phyloP scores from a whole-genome alignment of 2,113 vertebrate species.

The Progne subis region DNA sequence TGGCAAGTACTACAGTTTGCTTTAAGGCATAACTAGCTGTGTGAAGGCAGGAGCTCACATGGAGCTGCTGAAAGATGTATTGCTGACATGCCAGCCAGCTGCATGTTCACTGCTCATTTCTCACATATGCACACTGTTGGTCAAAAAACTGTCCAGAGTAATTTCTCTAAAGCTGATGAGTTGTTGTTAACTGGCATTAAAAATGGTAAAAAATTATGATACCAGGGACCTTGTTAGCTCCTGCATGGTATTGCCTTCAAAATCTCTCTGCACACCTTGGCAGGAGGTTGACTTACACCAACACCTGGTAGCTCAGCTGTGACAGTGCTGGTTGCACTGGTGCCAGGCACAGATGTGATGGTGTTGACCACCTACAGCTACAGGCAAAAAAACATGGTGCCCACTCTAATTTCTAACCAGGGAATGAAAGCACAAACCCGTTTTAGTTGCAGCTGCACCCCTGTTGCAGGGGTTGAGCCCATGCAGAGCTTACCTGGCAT shows the following conservation, averaged over 20 bases:
- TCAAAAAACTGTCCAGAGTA: background rate
- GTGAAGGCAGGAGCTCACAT: background rate
- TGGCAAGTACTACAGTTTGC: background rate
- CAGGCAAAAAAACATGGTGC: background rate
- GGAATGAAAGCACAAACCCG: background rate
- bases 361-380: background rate
- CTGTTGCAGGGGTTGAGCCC: background rate
- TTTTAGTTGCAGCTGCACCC: background rate
- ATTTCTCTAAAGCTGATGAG: background rate
- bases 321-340: background rate
- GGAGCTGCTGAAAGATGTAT: background rate
- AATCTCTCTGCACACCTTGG: background rate
- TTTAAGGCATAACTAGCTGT: background rate
- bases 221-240: background rate
- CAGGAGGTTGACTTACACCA: background rate
- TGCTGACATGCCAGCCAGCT: background rate
- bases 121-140: background rate
- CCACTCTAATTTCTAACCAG: background rate
- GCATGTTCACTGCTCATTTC: background rate
- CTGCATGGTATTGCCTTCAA: background rate
- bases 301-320: background rate
- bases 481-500: slow-evolving; percentile 84
- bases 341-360: background rate
- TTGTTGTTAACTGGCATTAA: background rate
- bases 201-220: background rate